A percentile compares a stretch with the other conserved stretches of the same genome.
Conservation (phyloP, 2,888 invertebrate species). For the Lasioglossum pauxillum region DNA sequence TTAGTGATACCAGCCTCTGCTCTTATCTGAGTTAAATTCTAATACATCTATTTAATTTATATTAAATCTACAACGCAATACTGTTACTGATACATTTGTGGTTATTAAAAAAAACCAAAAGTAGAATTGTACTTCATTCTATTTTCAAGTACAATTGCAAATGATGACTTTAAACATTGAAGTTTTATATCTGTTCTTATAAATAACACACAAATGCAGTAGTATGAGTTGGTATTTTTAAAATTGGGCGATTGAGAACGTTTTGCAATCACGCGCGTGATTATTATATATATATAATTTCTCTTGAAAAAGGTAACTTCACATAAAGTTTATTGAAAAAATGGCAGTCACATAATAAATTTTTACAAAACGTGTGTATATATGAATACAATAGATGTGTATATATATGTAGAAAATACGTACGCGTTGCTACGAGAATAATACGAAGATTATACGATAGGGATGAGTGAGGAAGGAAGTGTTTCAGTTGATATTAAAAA, state of each 20-base stretch:
- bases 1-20: neutral
- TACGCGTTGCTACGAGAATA: constrained; percentile 48
- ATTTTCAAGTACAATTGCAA: no score
- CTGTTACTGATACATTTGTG: no score
- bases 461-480: constrained; percentile 32
- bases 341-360: constrained; percentile 65
- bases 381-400: constrained; percentile 7
- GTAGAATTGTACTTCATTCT: no score
- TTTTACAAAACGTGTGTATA: constrained; percentile 65
- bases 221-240: neutral
- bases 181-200: neutral
- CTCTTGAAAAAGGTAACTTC: neutral
- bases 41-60: neutral
- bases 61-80: no score
- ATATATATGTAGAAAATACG: constrained; percentile 44
- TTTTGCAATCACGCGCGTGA: neutral
- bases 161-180: neutral
- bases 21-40: no score
- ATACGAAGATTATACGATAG: constrained; percentile 53
- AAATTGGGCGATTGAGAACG: constrained; percentile 6
- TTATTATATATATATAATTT: neutral
- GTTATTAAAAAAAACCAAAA: no score
- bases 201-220: neutral
- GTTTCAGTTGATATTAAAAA: constrained; percentile 17
- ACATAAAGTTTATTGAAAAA: constrained; percentile 65